These are phyloP conservation scores for Serinus canaria DNA, from an alignment of 2,113 vertebrate species.

Conservation along the genomic window DNA sequence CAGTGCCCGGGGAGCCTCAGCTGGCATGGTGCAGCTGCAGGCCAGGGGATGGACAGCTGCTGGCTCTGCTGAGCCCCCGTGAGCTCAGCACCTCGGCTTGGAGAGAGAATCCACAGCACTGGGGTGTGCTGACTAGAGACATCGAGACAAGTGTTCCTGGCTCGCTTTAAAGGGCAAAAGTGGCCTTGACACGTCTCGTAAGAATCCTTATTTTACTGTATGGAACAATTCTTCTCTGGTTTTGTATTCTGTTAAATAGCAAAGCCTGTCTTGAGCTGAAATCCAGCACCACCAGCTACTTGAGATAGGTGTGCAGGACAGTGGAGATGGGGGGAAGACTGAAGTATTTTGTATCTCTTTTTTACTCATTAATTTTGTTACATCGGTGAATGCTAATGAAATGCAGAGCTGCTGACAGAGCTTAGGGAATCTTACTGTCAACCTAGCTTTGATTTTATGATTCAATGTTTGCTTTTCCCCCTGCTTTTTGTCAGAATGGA, in stretches of 20 bases:
- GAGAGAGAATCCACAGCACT: accelerated
- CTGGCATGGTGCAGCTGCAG: accelerated
- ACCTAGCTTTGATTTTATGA: not conserved
- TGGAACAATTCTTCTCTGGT: not conserved
- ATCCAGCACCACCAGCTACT: not conserved
- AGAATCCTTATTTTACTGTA: not conserved
- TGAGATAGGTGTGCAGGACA: not conserved
- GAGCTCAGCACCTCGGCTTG: not conserved
- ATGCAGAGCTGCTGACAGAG: not conserved
- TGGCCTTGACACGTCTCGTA: not conserved
- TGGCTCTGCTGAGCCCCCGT: not conserved
- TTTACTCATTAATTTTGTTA: not conserved
- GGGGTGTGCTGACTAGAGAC: not conserved
- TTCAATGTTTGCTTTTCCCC: not conserved
- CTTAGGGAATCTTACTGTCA: not conserved
- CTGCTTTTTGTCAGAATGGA: slow-evolving; percentile 81
- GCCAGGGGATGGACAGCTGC: not conserved
- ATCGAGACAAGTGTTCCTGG: not conserved
- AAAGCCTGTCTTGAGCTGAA: not conserved
- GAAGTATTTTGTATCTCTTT: not conserved
- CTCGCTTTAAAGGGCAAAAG: not conserved
- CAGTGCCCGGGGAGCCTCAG: not conserved
- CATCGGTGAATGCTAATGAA: not conserved
- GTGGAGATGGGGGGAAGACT: not conserved
- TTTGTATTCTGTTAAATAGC: not conserved